Evolutionary conservation across 37 sponge, comb jelly and placozoan genomes (phyloP).

Genomic region (Cliona cf. orientalis): DNA sequence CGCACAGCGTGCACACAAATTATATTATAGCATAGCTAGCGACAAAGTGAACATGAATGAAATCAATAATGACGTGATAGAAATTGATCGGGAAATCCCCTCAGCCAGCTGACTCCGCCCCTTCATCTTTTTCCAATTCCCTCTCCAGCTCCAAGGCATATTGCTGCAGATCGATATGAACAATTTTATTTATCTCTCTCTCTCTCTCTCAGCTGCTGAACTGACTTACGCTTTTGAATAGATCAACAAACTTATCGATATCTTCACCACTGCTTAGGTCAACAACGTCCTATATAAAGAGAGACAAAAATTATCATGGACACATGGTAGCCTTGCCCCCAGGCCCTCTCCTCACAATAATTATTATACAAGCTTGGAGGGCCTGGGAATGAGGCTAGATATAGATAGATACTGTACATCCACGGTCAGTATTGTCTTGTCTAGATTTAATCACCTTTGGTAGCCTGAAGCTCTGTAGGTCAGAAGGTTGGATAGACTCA

Average conservation of each 20-base stretch:
- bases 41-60: no score
- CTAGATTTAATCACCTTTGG: conserved; percentile 44
- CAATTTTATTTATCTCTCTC: no score
- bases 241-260: conserved; percentile 62
- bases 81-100: no score
- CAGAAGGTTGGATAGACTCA: conserved; percentile 45
- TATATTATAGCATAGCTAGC: no score
- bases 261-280: conserved; percentile 60
- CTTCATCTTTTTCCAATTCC: no score
- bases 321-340: neutral
- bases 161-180: no score
- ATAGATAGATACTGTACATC: neutral
- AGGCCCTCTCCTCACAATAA: neutral
- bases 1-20: no score
- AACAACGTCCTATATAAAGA: conserved; percentile 43
- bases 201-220: no score
- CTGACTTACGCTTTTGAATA: conserved; percentile 42
- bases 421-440: neutral
- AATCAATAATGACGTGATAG: no score
- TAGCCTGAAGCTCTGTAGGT: conserved; percentile 18
- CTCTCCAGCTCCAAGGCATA: no score
- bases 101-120: no score
- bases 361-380: neutral
- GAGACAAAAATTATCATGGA: neutral
- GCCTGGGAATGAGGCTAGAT: neutral